Evolutionary conservation across 1,140 invertebrate genomes (phyloP).

Genomic region (Tetragonula clypearis): DNA sequence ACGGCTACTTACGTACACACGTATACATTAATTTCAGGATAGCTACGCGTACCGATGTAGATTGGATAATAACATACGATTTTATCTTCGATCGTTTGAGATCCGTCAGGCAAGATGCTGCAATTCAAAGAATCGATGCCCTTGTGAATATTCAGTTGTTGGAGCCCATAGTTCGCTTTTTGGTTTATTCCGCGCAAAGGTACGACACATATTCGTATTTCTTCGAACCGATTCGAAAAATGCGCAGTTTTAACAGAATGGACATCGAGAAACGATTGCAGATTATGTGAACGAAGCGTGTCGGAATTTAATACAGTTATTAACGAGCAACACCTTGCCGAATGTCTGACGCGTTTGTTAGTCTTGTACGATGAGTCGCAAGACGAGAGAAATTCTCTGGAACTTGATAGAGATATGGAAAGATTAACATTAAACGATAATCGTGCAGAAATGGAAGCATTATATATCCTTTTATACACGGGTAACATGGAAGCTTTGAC

Average conservation of each 20-base stretch:
- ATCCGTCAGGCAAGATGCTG: conserved; percentile 88
- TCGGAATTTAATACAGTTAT: conserved; percentile 83
- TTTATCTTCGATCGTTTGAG: conserved; percentile 90
- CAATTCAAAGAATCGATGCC: conserved; percentile 85
- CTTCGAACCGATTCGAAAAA: neutral
- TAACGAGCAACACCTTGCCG: conserved; percentile 84
- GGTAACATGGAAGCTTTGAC: conserved; percentile 81
- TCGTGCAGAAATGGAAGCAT: conserved; percentile 80
- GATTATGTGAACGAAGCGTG: conserved; percentile 80
- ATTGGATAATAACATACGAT: conserved; percentile 86
- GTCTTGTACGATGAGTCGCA: conserved; percentile 82
- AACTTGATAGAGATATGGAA: conserved; percentile 51
- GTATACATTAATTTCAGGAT: conserved; percentile 78
- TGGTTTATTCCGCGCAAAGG: conserved; percentile 87
- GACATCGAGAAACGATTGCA: conserved; percentile 57
- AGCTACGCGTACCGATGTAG: conserved; percentile 77
- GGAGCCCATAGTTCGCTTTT: conserved; percentile 86
- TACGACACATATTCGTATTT: conserved; percentile 72
- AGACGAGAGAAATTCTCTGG: conserved; percentile 60
- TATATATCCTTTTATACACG: conserved; percentile 84
- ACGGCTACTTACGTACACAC: neutral
- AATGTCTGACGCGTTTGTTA: conserved; percentile 83
- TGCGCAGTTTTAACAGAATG: neutral
- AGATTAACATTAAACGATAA: conserved; percentile 58
- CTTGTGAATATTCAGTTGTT: conserved; percentile 82